These are phyloP conservation scores for Eubasilissa splendida DNA, from an alignment of 2,888 invertebrate genomes.

Conservation along the genomic window DNA sequence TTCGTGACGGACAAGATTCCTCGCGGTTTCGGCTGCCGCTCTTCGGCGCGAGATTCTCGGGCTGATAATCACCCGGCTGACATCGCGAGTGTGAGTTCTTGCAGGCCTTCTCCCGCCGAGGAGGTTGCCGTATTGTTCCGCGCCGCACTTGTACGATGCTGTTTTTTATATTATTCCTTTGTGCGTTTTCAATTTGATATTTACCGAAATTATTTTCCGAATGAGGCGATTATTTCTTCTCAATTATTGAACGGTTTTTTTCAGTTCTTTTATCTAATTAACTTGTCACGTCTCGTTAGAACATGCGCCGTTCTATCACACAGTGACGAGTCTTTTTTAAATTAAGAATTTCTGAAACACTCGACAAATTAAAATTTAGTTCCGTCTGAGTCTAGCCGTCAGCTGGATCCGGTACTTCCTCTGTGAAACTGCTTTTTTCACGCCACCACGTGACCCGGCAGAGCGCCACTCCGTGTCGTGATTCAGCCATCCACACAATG, in stretches of 20 bases:
- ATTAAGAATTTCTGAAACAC: too few relatives aligned
- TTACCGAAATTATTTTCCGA: too few relatives aligned
- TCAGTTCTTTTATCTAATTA: too few relatives aligned
- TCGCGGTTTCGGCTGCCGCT: conserved; percentile 18
- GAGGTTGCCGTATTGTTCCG: neutral
- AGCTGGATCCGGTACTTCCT: neutral
- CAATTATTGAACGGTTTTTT: too few relatives aligned
- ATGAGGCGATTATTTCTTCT: too few relatives aligned
- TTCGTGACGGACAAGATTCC: conserved; percentile 31
- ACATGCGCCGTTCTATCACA: too few relatives aligned
- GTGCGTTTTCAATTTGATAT: too few relatives aligned
- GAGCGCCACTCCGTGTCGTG: conserved; percentile 25
- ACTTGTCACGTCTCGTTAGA: too few relatives aligned
- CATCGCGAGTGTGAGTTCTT: neutral
- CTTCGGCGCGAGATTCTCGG: neutral
- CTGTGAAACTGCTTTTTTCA: neutral
- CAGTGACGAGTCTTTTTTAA: too few relatives aligned
- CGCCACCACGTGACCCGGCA: conserved; percentile 11
- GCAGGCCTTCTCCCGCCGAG: neutral
- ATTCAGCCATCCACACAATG: conserved; percentile 16
- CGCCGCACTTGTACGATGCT: neutral
- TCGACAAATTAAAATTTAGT: too few relatives aligned
- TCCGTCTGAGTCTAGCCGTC: neutral
- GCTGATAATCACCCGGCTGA: neutral
- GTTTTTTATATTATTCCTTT: too few relatives aligned